phyloP scores from a whole-genome alignment of 2,113 vertebrate genomes.

The Dascyllus trimaculatus region DNA sequence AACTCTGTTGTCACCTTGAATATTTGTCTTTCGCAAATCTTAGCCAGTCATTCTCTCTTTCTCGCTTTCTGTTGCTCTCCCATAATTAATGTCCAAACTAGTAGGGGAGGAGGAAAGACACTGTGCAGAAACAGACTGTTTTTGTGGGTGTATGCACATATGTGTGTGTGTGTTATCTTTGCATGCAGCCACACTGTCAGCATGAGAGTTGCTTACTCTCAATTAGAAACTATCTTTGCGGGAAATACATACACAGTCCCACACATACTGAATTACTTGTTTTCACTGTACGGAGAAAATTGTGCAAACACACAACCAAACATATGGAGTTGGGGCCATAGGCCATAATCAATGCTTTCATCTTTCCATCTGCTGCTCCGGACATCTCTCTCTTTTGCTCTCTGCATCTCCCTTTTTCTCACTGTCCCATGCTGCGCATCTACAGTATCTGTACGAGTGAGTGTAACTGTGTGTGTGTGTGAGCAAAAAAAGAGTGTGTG shows the following conservation, averaged over 20 bases:
- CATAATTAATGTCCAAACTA: conserved; percentile 63
- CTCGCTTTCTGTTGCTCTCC: conserved; percentile 22
- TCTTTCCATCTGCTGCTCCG: conserved; percentile 66
- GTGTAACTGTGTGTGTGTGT: neutral
- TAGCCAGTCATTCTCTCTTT: conserved; percentile 23
- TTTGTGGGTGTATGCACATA: conserved; percentile 29
- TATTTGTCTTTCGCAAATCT: conserved; percentile 49
- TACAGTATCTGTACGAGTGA: conserved; percentile 22
- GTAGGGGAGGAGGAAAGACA: conserved; percentile 31
- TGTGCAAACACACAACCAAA: conserved; percentile 17
- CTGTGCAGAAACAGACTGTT: conserved; percentile 56
- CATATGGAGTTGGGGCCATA: conserved; percentile 41
- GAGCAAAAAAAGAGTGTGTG: neutral
- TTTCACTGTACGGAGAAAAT: conserved; percentile 35
- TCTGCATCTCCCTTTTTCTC: conserved; percentile 2
- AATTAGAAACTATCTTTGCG: conserved; percentile 54
- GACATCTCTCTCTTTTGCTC: conserved; percentile 18
- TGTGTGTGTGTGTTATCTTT: conserved; percentile 21
- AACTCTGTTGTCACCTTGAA: conserved; percentile 51
- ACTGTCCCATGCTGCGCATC: conserved; percentile 31
- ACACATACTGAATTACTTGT: conserved; percentile 16
- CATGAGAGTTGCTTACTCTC: conserved; percentile 40
- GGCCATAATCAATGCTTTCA: conserved; percentile 62
- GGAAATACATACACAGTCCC: conserved; percentile 25
- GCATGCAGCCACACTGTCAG: conserved; percentile 44